These are phyloP conservation scores for Hucho hucho DNA, from an alignment of 2,113 vertebrate species.

Conservation along the genomic window DNA sequence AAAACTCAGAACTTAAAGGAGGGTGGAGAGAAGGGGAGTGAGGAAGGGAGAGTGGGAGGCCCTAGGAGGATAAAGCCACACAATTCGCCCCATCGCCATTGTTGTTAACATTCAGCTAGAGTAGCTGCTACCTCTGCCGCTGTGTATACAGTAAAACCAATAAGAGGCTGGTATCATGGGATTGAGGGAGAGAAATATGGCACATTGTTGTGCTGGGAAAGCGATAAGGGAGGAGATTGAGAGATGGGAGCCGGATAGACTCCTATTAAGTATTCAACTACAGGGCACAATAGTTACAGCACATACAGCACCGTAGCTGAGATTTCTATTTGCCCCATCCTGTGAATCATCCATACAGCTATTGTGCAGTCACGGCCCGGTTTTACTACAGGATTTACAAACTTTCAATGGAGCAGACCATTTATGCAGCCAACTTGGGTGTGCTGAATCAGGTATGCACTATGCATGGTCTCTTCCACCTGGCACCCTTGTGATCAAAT, in stretches of 20 bases:
- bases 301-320: slow-evolving; percentile 31
- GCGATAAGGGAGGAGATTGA: slow-evolving; percentile 28
- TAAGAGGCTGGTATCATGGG: slow-evolving; percentile 61
- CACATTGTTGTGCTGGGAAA: slow-evolving; percentile 36
- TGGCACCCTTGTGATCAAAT: slow-evolving; percentile 43
- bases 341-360: slow-evolving; percentile 53
- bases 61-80: slow-evolving; percentile 25
- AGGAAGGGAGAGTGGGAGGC: slow-evolving; percentile 10
- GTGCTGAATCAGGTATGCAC: slow-evolving; percentile 16
- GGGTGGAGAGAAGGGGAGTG: not conserved
- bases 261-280: slow-evolving; percentile 59
- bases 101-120: slow-evolving; percentile 66
- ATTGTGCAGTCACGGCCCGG: slow-evolving; percentile 52
- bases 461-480: slow-evolving; percentile 24
- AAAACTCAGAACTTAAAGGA: not conserved
- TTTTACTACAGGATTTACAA: slow-evolving; percentile 40
- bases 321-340: slow-evolving; percentile 55
- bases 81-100: slow-evolving; percentile 1
- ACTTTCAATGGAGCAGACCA: not conserved
- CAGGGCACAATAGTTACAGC: slow-evolving; percentile 49
- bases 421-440: not conserved
- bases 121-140: slow-evolving; percentile 35
- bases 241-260: slow-evolving; percentile 39
- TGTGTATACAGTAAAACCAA: slow-evolving; percentile 62
- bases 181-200: slow-evolving; percentile 53